Evolutionary conservation across 2,113 vertebrate species (phyloP).

Genomic region (Nannospalax galili): DNA sequence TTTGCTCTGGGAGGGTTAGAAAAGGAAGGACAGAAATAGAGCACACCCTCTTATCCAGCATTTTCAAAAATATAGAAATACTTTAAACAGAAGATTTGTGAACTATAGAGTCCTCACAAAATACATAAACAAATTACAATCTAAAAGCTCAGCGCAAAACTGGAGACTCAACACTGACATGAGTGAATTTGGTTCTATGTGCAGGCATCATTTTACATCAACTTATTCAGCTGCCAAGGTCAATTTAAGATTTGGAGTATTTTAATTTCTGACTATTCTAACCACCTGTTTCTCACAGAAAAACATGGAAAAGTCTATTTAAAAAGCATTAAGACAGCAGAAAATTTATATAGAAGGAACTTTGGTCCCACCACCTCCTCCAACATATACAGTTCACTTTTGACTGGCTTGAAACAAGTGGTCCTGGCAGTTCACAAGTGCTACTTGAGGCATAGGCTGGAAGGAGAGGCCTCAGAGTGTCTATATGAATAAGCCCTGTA

Average conservation of each 20-base stretch:
- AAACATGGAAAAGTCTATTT: neutral
- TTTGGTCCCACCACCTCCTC: neutral
- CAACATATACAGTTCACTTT: neutral
- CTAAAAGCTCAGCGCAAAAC: neutral
- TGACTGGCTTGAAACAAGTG: neutral
- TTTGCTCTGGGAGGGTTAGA: neutral
- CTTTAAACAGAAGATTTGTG: neutral
- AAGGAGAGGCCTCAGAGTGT: neutral
- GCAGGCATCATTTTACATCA: neutral
- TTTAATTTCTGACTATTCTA: neutral
- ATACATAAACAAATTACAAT: neutral
- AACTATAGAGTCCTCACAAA: neutral
- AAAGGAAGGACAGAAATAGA: neutral
- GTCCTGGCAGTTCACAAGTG: too few relatives aligned
- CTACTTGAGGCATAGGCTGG: neutral
- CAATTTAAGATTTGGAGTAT: neutral
- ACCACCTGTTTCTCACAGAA: neutral
- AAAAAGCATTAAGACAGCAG: neutral
- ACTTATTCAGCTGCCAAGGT: neutral
- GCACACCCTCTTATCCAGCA: neutral
- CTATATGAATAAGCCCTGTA: neutral
- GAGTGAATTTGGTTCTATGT: neutral
- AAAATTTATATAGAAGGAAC: neutral
- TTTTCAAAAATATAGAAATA: constrained; percentile 17
- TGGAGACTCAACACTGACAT: neutral